Percentiles rank a stretch among this genome's conserved stretches.
Conservation (phyloP, 2,888 invertebrate species). For the Trichogramma evanescens region DNA sequence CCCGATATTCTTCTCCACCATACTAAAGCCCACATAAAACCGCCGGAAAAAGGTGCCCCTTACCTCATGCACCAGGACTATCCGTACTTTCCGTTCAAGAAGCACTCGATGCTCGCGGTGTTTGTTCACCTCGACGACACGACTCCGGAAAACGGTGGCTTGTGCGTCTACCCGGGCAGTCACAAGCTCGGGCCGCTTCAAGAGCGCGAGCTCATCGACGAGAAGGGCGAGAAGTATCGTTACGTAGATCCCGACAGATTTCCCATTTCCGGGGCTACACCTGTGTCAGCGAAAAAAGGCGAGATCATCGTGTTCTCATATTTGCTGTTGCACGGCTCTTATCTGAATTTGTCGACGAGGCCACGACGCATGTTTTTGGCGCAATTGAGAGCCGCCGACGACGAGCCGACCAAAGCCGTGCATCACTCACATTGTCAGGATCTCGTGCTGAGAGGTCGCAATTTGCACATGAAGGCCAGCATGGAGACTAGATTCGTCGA, state of each 20-base stretch:
- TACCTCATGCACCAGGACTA: constrained; percentile 60
- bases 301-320: constrained; percentile 57
- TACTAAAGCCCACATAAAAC: constrained; percentile 57
- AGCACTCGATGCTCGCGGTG: constrained; percentile 55
- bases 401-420: constrained; percentile 46
- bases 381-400: constrained; percentile 53
- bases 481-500: constrained; percentile 38
- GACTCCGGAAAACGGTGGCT: constrained; percentile 54
- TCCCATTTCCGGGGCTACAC: constrained; percentile 50
- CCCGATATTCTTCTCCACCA: constrained; percentile 55
- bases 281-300: constrained; percentile 51
- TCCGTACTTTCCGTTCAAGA: constrained; percentile 55
- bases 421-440: constrained; percentile 52
- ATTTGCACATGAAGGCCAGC: constrained; percentile 41
- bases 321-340: constrained; percentile 55
- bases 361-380: constrained; percentile 53
- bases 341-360: constrained; percentile 48
- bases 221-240: constrained; percentile 45
- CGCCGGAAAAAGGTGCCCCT: constrained; percentile 54
- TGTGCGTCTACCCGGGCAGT: constrained; percentile 56
- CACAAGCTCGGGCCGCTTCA: constrained; percentile 54
- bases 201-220: constrained; percentile 48
- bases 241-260: constrained; percentile 50
- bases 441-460: constrained; percentile 52
- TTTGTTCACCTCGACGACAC: constrained; percentile 56